Conservation (phyloP, 2,888 invertebrate species). For the Ceriagrion tenellum region DNA sequence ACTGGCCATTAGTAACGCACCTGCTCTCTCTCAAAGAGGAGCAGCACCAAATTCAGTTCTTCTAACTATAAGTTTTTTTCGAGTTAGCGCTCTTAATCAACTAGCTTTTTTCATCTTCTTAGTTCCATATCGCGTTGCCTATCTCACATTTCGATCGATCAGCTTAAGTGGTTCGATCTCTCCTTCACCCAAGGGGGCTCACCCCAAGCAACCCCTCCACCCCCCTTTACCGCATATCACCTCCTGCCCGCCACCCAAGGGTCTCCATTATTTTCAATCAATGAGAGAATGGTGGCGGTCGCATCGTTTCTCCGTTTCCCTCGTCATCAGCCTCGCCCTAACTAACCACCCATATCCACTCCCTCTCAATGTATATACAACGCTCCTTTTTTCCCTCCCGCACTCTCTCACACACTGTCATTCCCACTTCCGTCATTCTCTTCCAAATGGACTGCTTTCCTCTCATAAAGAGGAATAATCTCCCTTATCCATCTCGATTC, state of each 20-base stretch:
- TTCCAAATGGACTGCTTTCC: neutral
- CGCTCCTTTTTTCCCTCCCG: constrained; percentile 22
- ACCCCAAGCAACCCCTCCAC: neutral
- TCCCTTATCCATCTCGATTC: neutral
- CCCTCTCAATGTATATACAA: neutral
- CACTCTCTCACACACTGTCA: neutral
- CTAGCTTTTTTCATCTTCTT: neutral
- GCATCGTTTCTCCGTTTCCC: constrained; percentile 28
- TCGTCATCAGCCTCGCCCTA: neutral
- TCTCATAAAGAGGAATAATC: constrained; percentile 1
- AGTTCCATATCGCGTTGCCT: neutral
- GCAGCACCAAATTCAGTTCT: neutral
- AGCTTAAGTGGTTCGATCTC: neutral
- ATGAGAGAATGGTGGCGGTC: neutral
- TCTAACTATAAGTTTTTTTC: neutral
- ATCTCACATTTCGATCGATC: neutral
- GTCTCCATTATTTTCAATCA: constrained; percentile 57
- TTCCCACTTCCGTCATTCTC: neutral
- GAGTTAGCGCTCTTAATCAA: neutral
- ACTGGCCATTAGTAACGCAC: neutral
- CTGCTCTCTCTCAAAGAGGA: neutral
- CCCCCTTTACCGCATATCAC: neutral
- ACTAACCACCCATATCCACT: neutral
- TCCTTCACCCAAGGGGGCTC: neutral
- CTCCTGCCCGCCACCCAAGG: neutral